Conservation (phyloP, 2,797 vertebrate species). For the Trichosurus vulpecula region DNA sequence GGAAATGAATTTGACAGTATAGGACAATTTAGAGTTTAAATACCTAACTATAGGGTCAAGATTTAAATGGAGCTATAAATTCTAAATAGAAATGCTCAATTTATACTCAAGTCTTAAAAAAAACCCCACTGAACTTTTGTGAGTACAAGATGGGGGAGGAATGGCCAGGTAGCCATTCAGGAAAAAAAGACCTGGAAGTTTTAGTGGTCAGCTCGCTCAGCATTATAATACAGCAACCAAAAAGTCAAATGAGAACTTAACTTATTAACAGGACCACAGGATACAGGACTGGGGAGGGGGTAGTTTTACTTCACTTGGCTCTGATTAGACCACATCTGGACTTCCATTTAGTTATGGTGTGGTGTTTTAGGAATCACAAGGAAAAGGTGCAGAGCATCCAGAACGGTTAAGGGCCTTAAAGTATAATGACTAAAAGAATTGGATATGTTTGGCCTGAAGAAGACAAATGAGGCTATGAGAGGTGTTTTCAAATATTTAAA, state of each 20-base stretch:
- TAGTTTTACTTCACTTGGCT: neutral
- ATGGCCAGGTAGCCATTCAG: neutral
- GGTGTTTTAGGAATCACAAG: neutral
- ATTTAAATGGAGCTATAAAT: neutral
- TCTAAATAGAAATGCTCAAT: neutral
- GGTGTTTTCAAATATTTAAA: neutral
- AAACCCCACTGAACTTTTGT: no score
- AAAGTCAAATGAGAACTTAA: neutral
- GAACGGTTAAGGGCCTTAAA: neutral
- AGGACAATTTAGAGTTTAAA: neutral
- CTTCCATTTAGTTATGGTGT: neutral
- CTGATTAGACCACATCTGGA: neutral
- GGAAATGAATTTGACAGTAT: neutral
- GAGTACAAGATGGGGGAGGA: no score
- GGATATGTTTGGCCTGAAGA: neutral
- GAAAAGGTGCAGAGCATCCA: neutral
- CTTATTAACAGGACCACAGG: neutral
- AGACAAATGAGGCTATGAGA: neutral
- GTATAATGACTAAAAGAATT: neutral
- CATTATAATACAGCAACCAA: neutral
- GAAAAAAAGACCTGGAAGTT: neutral
- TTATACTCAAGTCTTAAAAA: neutral
- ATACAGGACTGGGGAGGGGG: neutral
- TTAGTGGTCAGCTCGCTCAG: neutral
- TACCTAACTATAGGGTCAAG: neutral